Evolutionary conservation across 64 coral and sea anemone genomes (phyloP), one percentile per base, ranked within the genome.

Genomic region (Astreopora myriophthalma): DNA sequence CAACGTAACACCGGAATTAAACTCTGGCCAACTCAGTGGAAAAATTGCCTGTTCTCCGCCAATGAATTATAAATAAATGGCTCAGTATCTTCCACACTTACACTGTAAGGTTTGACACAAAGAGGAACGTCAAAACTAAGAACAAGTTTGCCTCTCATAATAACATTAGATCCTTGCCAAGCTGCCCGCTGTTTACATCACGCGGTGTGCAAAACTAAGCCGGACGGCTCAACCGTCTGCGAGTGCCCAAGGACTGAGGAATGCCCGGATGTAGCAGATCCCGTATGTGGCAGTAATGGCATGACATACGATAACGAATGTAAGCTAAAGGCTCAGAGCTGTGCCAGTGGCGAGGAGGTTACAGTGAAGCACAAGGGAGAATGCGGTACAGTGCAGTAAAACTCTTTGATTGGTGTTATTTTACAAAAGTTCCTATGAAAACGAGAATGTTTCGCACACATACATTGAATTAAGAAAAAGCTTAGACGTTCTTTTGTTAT

Each of bases 221-320:
- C 57, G 14, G 87, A 90, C 60, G 93, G 93, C 27, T 94, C 93
- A 0, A 94, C 93, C 5, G n/a, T 17, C 34, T 94, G 93, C 25
- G 36, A 81, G 32, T 94, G 93, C 35, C 93, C 76, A 5, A 6
- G 63, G 3, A 9, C 48, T 17, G 49, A 86, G 6, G 34, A 76
- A 20, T 92, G 90, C 71, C 81, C 90, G 37, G 23, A 76, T 75
- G 52, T 23, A 5, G 31, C 20, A 11, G 60, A 49, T 26, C 69
- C 49, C 22, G 90, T 92, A 37, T 92, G 90, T 44, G 81, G 90
- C 8, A 65, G 38, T 5, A 36, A 85, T 70, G 80, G 90, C 37
- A 44, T 39, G 36, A 86, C 80, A 6, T 92, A 61, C 16, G 78
- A 92, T 4, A 92, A 36, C 11, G 90, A 75, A 86, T 92, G 90